These are phyloP conservation scores for Drosophila villosipedis DNA, from an alignment of 2,888 invertebrate species.

Conservation along the genomic window DNA sequence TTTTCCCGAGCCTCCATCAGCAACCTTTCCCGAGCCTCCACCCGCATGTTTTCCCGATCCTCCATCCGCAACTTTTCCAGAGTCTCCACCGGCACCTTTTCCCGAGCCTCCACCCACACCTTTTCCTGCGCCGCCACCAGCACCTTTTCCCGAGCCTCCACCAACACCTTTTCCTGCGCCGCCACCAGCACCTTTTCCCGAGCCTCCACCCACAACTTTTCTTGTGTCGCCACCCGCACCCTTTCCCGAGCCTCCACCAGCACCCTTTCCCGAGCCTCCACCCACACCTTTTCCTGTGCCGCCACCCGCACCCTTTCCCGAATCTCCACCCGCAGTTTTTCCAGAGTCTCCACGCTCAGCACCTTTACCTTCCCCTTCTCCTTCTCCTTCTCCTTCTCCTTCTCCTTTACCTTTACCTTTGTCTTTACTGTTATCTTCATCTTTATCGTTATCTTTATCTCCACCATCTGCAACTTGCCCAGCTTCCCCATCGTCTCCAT, in stretches of 20 bases:
- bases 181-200: background rate
- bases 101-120: fast-evolving
- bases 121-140: background rate
- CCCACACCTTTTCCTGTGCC: fast-evolving
- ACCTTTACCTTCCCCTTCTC: no score
- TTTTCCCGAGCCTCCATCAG: background rate
- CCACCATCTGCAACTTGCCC: no score
- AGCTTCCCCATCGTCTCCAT: background rate
- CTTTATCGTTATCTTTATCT: background rate
- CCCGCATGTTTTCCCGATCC: fast-evolving
- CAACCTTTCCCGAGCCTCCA: background rate
- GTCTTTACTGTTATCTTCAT: background rate
- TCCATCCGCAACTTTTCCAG: fast-evolving
- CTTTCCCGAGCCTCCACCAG: background rate
- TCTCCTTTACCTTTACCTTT: background rate
- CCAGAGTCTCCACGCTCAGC: background rate
- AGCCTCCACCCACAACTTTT: background rate
- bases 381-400: no score
- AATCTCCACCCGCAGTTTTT: fast-evolving
- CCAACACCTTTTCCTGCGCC: fast-evolving
- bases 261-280: background rate
- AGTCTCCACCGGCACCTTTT: fast-evolving
- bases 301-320: background rate
- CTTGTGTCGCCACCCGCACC: fast-evolving
- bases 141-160: background rate